Evolutionary conservation across 2,888 invertebrate species (phyloP).

Genomic region (Helicoverpa assulta): DNA sequence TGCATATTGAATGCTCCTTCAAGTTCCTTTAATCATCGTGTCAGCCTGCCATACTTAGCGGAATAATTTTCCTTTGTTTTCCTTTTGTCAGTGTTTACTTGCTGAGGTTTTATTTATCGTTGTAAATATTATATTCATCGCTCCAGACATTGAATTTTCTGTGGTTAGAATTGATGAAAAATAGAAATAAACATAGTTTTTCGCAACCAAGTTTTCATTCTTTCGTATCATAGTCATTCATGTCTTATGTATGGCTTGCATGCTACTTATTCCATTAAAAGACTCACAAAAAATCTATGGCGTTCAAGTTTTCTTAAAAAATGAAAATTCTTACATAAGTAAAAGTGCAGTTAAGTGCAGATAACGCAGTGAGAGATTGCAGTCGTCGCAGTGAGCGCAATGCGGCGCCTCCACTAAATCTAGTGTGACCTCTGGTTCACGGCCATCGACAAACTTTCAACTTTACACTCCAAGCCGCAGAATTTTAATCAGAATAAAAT

Average conservation of each 20-base stretch:
- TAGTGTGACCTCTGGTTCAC: slow-evolving; percentile 82
- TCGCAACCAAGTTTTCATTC: too few relatives aligned
- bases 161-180: too few relatives aligned
- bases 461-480: slow-evolving; percentile 20
- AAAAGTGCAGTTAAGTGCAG: slow-evolving; percentile 47
- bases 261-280: too few relatives aligned
- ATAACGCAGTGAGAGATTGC: slow-evolving; percentile 74
- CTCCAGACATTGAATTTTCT: too few relatives aligned
- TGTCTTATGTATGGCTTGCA: too few relatives aligned
- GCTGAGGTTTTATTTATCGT: background rate
- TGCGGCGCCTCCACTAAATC: slow-evolving; percentile 82
- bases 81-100: slow-evolving; percentile 2
- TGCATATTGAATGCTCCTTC: slow-evolving; percentile 57
- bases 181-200: too few relatives aligned
- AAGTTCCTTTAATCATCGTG: slow-evolving; percentile 35
- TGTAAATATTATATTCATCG: background rate
- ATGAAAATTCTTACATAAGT: background rate
- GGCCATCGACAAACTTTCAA: slow-evolving; percentile 61
- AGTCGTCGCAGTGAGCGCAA: slow-evolving; percentile 86
- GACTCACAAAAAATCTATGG: background rate
- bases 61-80: slow-evolving; percentile 23
- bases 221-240: too few relatives aligned
- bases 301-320: background rate
- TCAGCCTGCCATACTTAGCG: slow-evolving; percentile 18
- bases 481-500: slow-evolving; percentile 28